Evolutionary conservation across 2,113 vertebrate species (phyloP), one percentile per base, ranked within the genome.

Genomic region (Malaclemys terrapin): DNA sequence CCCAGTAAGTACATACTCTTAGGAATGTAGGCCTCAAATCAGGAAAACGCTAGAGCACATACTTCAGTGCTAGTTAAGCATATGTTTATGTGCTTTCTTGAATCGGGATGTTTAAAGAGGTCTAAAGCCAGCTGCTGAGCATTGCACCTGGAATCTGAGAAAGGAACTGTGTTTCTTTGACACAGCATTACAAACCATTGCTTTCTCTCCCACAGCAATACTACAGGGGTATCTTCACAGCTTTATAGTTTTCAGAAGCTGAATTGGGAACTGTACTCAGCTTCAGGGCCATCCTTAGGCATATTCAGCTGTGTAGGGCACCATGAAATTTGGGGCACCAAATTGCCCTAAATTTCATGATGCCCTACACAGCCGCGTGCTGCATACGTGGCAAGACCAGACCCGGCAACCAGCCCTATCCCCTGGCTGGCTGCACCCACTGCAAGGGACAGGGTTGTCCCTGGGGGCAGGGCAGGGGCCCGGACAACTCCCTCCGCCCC

Each of bases 111-210:
- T 38, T 1, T 53, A 62, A 65, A 5, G 1, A 52, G 20, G 85
- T 7, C n/a, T 92, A 16, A 12, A 54, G 79, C 56, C 27, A 80
- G 79, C 49, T 69, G 10, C 22, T 86, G 5, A 72, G n/a, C n/a
- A 38, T 72, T 72, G 10, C 69, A 72, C 12, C 38, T 75, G 35
- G 20, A 75, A 38, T 11, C 38, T 50, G 16, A 45, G 1, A 3
- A 80, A 85, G 50, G 81, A 13, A 5, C 2, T 52, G 0, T 65
- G 89, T 79, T 50, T 25, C 22, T 50, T 45, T 62, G 5, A 76
- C 24, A 75, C 5, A 0, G 0, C 6, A 9, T n/a, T 65, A 9
- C 88, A 86, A 87, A 29, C 6, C 27, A 10, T 14, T 69, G 27
- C 59, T 62, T 38, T 20, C 38, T 19, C 22, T 24, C 72, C 38